Conservation (phyloP, 30 jellyfish, hydroid and myxozoan species). For the Morbakka virulenta region DNA sequence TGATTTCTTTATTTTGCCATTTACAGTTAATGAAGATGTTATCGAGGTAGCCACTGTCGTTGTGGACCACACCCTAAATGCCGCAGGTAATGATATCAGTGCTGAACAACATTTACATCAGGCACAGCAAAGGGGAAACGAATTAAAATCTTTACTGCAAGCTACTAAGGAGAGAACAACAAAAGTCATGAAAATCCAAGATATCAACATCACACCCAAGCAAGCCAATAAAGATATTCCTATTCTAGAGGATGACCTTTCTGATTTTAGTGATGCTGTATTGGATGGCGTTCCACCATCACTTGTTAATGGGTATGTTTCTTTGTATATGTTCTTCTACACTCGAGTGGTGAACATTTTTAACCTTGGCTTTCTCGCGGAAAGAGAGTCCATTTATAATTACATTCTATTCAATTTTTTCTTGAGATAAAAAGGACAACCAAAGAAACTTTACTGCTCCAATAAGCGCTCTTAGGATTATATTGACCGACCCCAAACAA, state of each 20-base stretch:
- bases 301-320: not conserved
- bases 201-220: not conserved
- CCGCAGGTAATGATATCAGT: not conserved
- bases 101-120: not conserved
- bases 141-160: slow-evolving; percentile 28
- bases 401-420: too few species aligned
- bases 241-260: not conserved
- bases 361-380: too few species aligned
- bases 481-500: too few species aligned
- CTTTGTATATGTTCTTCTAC: too few species aligned
- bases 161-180: slow-evolving; percentile 45
- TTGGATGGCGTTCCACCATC: not conserved
- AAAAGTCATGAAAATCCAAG: slow-evolving; percentile 9
- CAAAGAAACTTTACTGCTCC: too few species aligned
- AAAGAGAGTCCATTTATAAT: too few species aligned
- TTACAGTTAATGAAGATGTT: too few species aligned
- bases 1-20: too few species aligned
- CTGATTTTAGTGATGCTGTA: not conserved
- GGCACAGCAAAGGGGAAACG: slow-evolving; percentile 49
- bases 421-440: too few species aligned
- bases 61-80: not conserved
- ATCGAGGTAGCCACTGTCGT: not conserved
- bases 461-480: too few species aligned
- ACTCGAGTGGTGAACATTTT: too few species aligned
- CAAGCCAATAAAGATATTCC: not conserved